Conservation (phyloP, 2,113 vertebrate genomes). For the Taxidea taxus region DNA sequence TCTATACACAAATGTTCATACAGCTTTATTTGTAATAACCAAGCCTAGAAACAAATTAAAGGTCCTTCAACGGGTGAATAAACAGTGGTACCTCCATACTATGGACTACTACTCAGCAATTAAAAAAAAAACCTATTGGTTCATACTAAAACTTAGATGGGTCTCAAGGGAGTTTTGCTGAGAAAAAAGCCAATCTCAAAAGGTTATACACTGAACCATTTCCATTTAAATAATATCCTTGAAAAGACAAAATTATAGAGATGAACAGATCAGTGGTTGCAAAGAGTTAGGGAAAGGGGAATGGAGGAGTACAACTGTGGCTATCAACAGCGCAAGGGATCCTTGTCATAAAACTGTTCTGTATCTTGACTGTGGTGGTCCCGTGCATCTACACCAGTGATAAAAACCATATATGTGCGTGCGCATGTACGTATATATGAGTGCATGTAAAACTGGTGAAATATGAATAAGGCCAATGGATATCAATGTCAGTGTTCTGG, state of each 20-base stretch:
- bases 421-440: not conserved
- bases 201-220: not conserved
- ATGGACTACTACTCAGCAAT: not conserved
- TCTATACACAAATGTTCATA: not conserved
- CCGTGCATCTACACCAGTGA: not conserved
- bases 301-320: not conserved
- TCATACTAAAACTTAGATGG: not conserved
- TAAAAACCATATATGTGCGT: not conserved
- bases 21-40: not conserved
- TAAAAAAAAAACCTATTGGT: not conserved
- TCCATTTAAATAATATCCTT: not conserved
- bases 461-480: not conserved
- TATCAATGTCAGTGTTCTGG: not conserved
- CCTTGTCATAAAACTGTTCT: not conserved
- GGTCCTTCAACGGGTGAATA: not conserved
- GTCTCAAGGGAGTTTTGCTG: not conserved
- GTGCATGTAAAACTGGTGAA: not conserved
- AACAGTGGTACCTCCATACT: not conserved
- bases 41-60: not conserved
- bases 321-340: not conserved
- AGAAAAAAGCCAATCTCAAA: slow-evolving; percentile 5
- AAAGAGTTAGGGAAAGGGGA: not conserved
- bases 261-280: not conserved
- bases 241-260: slow-evolving; percentile 40
- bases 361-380: not conserved